phyloP scores from a whole-genome alignment of 2,888 invertebrate species.

The Cistogaster globosa region DNA sequence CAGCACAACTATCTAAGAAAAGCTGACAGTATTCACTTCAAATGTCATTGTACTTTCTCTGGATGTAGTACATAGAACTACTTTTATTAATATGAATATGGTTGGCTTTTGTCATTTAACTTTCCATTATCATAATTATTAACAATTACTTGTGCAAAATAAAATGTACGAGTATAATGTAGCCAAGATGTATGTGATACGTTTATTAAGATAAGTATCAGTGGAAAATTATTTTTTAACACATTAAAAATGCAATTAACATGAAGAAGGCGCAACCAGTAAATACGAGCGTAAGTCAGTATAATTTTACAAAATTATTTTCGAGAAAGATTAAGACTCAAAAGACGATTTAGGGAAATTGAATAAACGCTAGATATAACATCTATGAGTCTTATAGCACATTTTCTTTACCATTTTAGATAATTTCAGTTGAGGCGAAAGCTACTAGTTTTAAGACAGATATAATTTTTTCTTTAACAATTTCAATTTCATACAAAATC shows the following conservation, averaged over 20 bases:
- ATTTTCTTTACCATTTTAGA: too few species aligned
- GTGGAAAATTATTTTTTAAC: conserved; percentile 11
- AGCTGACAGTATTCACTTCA: conserved; percentile 8
- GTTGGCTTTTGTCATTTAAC: conserved; percentile 69
- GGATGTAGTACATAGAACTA: conserved; percentile 37
- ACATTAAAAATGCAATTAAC: conserved; percentile 33
- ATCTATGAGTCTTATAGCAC: too few species aligned
- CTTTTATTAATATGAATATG: conserved; percentile 42
- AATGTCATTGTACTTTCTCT: conserved; percentile 71
- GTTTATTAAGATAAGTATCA: conserved; percentile 40
- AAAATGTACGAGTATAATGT: background rate
- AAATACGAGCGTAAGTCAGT: background rate
- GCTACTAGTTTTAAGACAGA: too few species aligned
- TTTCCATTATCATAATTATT: conserved; percentile 70
- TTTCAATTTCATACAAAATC: too few species aligned
- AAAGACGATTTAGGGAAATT: too few species aligned
- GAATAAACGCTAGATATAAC: too few species aligned
- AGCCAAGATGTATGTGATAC: conserved; percentile 7
- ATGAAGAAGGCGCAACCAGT: conserved; percentile 30
- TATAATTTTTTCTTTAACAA: too few species aligned
- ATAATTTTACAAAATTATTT: too few species aligned
- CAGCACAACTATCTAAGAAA: conserved; percentile 19
- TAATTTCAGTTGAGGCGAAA: too few species aligned
- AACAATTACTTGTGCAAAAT: conserved; percentile 60
- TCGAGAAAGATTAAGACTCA: too few species aligned